Conservation (phyloP, 2,113 vertebrate genomes). For the Paratilapia polleni region DNA sequence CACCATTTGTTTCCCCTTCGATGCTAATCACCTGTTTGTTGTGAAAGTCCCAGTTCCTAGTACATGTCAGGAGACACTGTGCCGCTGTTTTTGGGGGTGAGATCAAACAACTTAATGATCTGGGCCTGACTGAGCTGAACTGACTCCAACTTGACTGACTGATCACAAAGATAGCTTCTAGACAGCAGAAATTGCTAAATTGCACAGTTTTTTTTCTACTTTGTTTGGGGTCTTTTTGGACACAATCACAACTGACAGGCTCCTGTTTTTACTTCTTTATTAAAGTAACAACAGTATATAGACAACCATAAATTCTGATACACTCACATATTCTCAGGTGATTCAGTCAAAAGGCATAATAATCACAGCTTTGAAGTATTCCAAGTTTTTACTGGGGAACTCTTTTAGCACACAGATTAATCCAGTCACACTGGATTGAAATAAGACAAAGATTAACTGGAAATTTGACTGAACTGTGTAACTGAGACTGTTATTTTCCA, state of each 20-base stretch:
- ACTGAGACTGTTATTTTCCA: background rate
- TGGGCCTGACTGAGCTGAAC: constrained; percentile 23
- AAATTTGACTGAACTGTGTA: background rate
- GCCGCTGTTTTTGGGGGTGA: constrained; percentile 49
- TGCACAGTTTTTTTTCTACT: background rate
- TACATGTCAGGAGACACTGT: constrained; percentile 66
- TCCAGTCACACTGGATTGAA: background rate
- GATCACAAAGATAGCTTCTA: constrained; percentile 54
- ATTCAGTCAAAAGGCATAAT: background rate
- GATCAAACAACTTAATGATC: constrained; percentile 63
- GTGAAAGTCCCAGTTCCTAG: constrained; percentile 68
- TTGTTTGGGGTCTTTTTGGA: background rate
- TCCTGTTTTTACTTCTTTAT: fast-evolving
- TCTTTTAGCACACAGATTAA: background rate
- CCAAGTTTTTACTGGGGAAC: background rate
- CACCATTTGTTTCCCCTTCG: constrained; percentile 77
- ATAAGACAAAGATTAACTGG: constrained; percentile 1
- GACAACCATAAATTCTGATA: background rate
- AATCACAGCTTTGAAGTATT: background rate
- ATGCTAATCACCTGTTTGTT: constrained; percentile 83
- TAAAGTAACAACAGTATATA: background rate
- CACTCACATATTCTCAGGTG: background rate
- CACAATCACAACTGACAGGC: background rate
- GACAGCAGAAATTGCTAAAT: constrained; percentile 10
- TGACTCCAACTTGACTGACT: constrained; percentile 35